Base-by-base conservation (phyloP, 1,140 invertebrate genomes). In the Tetragonula clypearis region DNA sequence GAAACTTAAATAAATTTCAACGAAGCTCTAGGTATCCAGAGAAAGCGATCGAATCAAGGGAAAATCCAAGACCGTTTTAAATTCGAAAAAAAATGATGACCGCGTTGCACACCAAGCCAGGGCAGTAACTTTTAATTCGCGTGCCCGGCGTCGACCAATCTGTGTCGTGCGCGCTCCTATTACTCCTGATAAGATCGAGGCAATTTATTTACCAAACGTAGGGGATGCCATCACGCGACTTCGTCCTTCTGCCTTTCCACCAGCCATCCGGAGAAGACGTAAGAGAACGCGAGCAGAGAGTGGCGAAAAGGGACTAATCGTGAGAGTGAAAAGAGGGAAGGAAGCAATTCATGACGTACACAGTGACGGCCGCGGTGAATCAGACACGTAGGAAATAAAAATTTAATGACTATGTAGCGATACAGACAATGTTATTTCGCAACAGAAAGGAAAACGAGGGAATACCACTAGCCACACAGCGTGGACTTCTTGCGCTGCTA, bases 71-170 rank as follows among this genome's bases (percentile, higher is more conserved):
- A 73, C 14, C 49, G 53, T 56, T 30, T 41, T 19, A 69, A 78
- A 71, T 62, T 60, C n/a, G 41, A 8, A n/a, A 55, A 30, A 35
- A 83, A 78, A 83, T 30, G 6, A 49, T 49, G 8, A 60, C 26
- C 21, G 30, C 56, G 71, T 17, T 65, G 26, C 79, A 66, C 30
- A 41, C 49, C 53, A n/a, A 41, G 49, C n/a, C 71, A 41, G 75
- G 76, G 83, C 84, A 89, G 91, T 94, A 94, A 95, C 92, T 94
- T 94, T 94, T 94, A 94, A 94, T 95, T 94, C 93, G 94, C 94
- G 94, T 94, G 94, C 92, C 90, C 92, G 91, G 90, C 89, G 92
- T 92, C 91, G 90, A 93, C 92, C 94, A 95, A 94, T 95, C 94
- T 94, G 93, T 94, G 94, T 94, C 93, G 92, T 93, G 93, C 92